Evolutionary conservation across 2,113 vertebrate genomes (phyloP).

Genomic region (Stigmatopora argus): DNA sequence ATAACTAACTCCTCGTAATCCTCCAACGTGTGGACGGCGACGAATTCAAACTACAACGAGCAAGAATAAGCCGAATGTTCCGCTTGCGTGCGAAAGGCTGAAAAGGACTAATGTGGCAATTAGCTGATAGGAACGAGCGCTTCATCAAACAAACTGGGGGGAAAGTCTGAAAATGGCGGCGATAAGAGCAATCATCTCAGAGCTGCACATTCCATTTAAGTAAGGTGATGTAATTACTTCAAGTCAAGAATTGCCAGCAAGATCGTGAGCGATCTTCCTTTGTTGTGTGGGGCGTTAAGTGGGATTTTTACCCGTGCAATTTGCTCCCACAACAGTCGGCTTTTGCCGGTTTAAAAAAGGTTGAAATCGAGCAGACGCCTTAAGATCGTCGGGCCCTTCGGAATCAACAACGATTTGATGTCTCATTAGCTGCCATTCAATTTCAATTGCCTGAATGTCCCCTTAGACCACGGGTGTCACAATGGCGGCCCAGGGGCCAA

Average conservation of each 20-base stretch:
- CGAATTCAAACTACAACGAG: background rate
- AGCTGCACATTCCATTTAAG: background rate
- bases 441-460: too few relatives aligned
- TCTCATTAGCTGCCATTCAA: too few relatives aligned
- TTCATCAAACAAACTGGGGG: background rate
- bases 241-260: background rate
- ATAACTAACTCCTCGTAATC: background rate
- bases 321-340: background rate
- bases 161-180: background rate
- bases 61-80: background rate
- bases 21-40: background rate
- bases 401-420: too few relatives aligned
- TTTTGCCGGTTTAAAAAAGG: too few relatives aligned
- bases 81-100: background rate
- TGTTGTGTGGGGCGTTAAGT: background rate
- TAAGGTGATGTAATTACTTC: too few relatives aligned
- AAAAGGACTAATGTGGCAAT: slow-evolving; percentile 4
- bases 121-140: slow-evolving; percentile 3
- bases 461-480: too few relatives aligned
- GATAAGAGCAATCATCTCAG: background rate
- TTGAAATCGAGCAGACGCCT: too few relatives aligned
- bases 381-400: too few relatives aligned
- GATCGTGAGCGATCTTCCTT: background rate
- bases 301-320: background rate
- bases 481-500: too few relatives aligned